These are phyloP conservation scores for Peromyscus nudipes DNA, from an alignment of 2,797 vertebrate genomes.

Conservation along the genomic window DNA sequence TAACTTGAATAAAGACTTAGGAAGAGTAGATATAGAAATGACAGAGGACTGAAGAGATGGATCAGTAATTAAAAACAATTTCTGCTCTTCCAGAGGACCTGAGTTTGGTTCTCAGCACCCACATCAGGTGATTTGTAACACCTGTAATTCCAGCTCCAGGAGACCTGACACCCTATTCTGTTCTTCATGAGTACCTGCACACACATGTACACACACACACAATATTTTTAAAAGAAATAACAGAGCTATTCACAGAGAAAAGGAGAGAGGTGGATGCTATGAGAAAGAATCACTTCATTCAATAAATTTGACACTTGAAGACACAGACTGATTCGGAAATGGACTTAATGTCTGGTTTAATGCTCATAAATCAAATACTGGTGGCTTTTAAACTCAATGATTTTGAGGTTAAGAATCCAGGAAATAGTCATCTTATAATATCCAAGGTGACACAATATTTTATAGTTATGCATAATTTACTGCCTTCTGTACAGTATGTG, in stretches of 20 bases:
- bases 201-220: neutral
- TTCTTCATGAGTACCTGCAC: neutral
- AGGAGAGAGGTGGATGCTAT: neutral
- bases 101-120: neutral
- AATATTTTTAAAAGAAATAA: neutral
- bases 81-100: neutral
- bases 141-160: neutral
- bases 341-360: constrained; percentile 39
- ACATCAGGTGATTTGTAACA: neutral
- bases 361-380: constrained; percentile 54
- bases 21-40: constrained; percentile 46
- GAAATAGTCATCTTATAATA: constrained; percentile 52
- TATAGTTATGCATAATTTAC: constrained; percentile 29
- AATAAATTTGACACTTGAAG: neutral
- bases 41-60: no score
- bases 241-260: constrained; percentile 45
- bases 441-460: constrained; percentile 34
- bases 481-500: neutral
- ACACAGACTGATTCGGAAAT: constrained; percentile 18
- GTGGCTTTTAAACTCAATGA: neutral
- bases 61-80: neutral
- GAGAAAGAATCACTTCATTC: constrained; percentile 39
- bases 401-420: constrained; percentile 43
- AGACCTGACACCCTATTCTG: neutral
- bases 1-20: constrained; percentile 23